These are phyloP conservation scores for Spondyliosoma cantharus DNA, from an alignment of 2,797 vertebrate genomes.

Conservation along the genomic window DNA sequence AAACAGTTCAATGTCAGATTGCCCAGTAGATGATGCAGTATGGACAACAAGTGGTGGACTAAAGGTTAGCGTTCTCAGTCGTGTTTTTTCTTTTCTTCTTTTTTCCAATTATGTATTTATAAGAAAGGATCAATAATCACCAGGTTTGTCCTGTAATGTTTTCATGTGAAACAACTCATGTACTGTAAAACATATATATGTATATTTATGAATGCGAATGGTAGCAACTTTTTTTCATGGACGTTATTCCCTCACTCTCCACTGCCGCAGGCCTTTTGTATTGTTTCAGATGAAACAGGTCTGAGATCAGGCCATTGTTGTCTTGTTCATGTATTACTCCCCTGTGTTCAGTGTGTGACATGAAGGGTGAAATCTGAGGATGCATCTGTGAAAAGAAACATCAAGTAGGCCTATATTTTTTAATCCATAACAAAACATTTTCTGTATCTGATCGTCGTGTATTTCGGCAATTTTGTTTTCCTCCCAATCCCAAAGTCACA, in stretches of 20 bases:
- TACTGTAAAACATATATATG: slow-evolving; percentile 46
- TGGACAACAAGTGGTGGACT: slow-evolving; percentile 28
- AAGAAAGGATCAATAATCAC: slow-evolving; percentile 28
- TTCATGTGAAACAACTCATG: slow-evolving; percentile 54
- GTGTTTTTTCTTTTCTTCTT: slow-evolving; percentile 11
- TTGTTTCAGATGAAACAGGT: neutral
- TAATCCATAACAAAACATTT: neutral
- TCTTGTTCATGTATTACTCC: neutral
- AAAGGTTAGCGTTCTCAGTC: slow-evolving; percentile 23
- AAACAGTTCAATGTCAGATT: slow-evolving; percentile 4
- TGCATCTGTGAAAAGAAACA: neutral
- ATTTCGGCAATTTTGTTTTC: slow-evolving; percentile 3
- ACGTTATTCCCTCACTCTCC: neutral
- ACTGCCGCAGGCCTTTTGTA: slow-evolving; percentile 17
- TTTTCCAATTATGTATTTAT: slow-evolving; percentile 28
- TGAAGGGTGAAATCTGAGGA: slow-evolving; percentile 8
- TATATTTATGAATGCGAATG: slow-evolving; percentile 10
- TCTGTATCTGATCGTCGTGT: slow-evolving; percentile 9
- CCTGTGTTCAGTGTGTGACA: slow-evolving; percentile 10
- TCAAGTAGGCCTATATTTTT: neutral
- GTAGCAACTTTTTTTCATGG: slow-evolving; percentile 19
- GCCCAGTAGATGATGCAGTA: slow-evolving; percentile 22
- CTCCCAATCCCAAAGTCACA: neutral
- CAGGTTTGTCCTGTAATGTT: slow-evolving; percentile 34
- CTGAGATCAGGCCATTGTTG: neutral